Conservation (phyloP, 2,888 invertebrate genomes). For the Mesorhabditis sp. region DNA sequence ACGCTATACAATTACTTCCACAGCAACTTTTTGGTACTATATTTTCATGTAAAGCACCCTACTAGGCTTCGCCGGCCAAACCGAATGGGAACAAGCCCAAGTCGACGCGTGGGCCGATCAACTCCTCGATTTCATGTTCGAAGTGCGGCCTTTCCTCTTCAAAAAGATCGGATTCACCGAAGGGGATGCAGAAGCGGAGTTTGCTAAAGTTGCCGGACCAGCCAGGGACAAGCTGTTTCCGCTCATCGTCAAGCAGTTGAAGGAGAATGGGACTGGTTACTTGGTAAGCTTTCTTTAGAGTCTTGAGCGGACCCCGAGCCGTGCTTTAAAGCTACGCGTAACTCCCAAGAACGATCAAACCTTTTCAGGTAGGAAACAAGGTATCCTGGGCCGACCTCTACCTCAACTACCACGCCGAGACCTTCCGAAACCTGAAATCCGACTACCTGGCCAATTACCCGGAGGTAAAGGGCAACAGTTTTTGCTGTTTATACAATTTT, state of each 20-base stretch:
- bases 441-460: not conserved
- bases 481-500: too few species aligned
- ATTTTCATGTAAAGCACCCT: too few species aligned
- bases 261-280: not conserved
- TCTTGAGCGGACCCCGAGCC: not conserved
- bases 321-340: not conserved
- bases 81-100: conserved; percentile 9
- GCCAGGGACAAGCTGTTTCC: not conserved
- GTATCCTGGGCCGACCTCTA: too few species aligned
- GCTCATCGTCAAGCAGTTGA: not conserved
- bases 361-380: not conserved
- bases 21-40: too few species aligned
- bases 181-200: not conserved
- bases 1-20: too few species aligned
- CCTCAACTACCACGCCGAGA: too few species aligned
- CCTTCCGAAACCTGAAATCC: not conserved
- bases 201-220: not conserved
- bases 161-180: not conserved
- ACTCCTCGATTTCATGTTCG: not conserved
- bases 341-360: not conserved
- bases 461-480: not conserved
- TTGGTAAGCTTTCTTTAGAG: not conserved
- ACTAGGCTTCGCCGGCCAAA: conserved; percentile 9
- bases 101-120: conserved; percentile 13
- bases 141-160: not conserved